These are phyloP conservation scores for Drosophila sulfurigaster DNA, from an alignment of 1,140 invertebrate genomes.

Conservation along the genomic window DNA sequence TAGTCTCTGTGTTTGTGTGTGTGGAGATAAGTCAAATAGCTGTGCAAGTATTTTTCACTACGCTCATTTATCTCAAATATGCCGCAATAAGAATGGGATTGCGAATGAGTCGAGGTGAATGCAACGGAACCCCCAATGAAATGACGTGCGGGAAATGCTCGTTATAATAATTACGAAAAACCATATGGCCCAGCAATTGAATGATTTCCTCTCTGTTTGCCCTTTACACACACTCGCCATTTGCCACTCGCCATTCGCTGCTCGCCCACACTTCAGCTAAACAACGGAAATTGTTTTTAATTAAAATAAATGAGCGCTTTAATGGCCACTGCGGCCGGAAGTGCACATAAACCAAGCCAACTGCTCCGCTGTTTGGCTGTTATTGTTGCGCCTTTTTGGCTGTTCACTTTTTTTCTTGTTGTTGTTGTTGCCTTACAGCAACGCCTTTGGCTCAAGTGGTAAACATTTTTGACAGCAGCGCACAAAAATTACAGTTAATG, in stretches of 20 bases:
- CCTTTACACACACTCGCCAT: background rate
- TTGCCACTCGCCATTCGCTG: background rate
- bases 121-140: conserved; percentile 16
- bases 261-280: conserved; percentile 30
- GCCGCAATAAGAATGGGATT: conserved; percentile 3
- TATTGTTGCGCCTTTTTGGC: conserved; percentile 4
- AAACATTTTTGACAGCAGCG: conserved; percentile 23
- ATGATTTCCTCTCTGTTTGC: conserved; percentile 46
- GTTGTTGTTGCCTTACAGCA: background rate
- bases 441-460: conserved; percentile 1
- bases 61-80: conserved; percentile 7
- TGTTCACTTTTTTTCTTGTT: no score
- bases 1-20: conserved; percentile 1
- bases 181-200: conserved; percentile 39
- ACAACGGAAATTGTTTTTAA: conserved; percentile 72
- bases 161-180: conserved; percentile 53
- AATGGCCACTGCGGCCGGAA: conserved; percentile 40
- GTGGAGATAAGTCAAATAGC: conserved; percentile 41
- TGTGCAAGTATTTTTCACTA: conserved; percentile 2
- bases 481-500: conserved; percentile 27
- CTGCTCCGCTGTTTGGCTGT: background rate
- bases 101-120: conserved; percentile 7
- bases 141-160: conserved; percentile 49
- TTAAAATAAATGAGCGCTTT: conserved; percentile 70
- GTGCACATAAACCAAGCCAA: conserved; percentile 28